Percentiles rank a stretch among this genome's conserved stretches.
phyloP scores from a whole-genome alignment of 1,140 invertebrate genomes.

The Drosophila kohkoa region DNA sequence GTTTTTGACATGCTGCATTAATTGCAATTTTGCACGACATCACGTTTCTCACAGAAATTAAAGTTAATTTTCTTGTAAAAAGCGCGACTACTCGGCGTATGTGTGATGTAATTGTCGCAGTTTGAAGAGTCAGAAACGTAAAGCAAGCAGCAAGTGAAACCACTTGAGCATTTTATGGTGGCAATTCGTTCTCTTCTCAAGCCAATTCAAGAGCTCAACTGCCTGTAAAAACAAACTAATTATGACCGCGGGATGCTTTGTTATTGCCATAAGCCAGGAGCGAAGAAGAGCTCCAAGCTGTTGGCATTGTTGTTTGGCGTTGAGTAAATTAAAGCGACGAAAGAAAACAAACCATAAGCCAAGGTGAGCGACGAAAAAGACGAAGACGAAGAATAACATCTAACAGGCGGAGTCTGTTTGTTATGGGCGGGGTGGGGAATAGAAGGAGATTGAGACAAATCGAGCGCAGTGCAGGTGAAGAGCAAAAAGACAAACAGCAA shows the following conservation, averaged over 20 bases:
- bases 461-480: constrained; percentile 21
- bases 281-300: constrained; percentile 6
- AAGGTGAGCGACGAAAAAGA: constrained; percentile 46
- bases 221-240: constrained; percentile 82
- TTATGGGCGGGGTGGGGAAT: not conserved
- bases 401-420: constrained; percentile 26
- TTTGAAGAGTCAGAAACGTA: constrained; percentile 28
- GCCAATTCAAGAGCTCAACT: constrained; percentile 75
- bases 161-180: constrained; percentile 63
- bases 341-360: constrained; percentile 61
- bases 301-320: constrained; percentile 30
- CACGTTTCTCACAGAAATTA: constrained; percentile 10
- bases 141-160: constrained; percentile 23
- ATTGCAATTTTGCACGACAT: constrained; percentile 5
- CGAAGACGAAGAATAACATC: constrained; percentile 29
- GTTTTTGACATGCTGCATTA: not conserved
- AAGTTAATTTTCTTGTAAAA: constrained; percentile 5
- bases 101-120: constrained; percentile 66
- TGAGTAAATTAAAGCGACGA: constrained; percentile 78
- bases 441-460: constrained; percentile 11
- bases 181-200: constrained; percentile 40
- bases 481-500: constrained; percentile 8
- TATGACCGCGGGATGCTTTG: constrained; percentile 73
- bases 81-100: constrained; percentile 46
- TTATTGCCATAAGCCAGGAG: constrained; percentile 11